Conservation (phyloP, 2,797 vertebrate genomes). For the Tapirus indicus region DNA sequence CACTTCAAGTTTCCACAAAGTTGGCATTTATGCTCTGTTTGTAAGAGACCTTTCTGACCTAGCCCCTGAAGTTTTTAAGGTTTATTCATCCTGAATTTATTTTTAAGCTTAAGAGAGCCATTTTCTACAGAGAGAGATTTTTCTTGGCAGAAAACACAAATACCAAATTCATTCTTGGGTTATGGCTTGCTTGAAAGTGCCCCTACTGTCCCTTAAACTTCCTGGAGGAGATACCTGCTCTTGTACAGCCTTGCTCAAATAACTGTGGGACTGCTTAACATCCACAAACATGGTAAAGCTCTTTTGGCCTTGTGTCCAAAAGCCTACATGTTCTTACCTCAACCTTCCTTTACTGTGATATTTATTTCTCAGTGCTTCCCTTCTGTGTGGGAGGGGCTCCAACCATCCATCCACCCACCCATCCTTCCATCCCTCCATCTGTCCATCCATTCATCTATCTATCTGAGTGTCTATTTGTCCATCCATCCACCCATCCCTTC, state of each 20-base stretch:
- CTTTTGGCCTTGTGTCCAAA: not conserved
- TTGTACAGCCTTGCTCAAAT: not conserved
- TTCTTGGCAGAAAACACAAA: conserved; percentile 65
- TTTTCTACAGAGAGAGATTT: conserved; percentile 57
- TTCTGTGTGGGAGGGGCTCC: not conserved
- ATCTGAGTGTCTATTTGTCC: no score
- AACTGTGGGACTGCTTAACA: not conserved
- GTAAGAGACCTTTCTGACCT: conserved; percentile 64
- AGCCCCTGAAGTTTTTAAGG: conserved; percentile 54
- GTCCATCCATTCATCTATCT: no score
- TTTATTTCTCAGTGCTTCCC: not conserved
- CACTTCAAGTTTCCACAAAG: conserved; percentile 50
- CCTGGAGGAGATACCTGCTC: not conserved
- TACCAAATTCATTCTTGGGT: conserved; percentile 20
- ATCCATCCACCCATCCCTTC: no score
- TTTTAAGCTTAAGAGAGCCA: conserved; percentile 50
- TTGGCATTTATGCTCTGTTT: conserved; percentile 55
- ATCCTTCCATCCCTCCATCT: no score
- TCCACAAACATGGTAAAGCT: not conserved
- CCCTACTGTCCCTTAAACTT: not conserved
- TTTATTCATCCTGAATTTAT: conserved; percentile 69
- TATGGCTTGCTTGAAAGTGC: not conserved
- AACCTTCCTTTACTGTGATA: not conserved
- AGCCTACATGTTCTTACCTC: not conserved
- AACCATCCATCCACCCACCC: no score